Conservation (phyloP, 64 coral and sea anemone species). For the Trachythela sp. region DNA sequence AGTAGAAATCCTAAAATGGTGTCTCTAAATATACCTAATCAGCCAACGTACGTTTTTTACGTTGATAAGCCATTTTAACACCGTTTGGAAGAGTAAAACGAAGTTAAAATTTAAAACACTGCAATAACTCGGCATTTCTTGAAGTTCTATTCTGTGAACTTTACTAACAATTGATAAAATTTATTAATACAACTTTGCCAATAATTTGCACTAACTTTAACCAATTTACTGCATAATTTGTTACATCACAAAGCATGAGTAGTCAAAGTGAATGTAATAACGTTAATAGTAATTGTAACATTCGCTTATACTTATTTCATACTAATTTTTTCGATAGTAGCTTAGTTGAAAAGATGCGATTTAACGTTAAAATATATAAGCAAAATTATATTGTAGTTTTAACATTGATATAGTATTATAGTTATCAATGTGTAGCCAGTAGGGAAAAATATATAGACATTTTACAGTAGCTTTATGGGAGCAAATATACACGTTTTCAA, state of each 20-base stretch:
- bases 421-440: background rate
- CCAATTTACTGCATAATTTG: background rate
- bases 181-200: no score
- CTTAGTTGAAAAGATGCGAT: background rate
- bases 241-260: no score
- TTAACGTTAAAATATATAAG: background rate
- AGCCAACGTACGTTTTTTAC: no score
- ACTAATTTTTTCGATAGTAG: background rate
- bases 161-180: background rate
- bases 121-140: background rate
- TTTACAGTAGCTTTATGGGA: background rate
- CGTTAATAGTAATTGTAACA: no score
- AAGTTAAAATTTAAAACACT: background rate
- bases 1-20: no score
- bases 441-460: background rate
- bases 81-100: no score
- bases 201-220: background rate
- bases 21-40: no score
- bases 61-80: no score
- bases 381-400: background rate
- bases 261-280: no score
- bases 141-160: constrained; percentile 15
- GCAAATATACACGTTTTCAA: background rate
- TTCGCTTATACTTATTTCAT: no score
- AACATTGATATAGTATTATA: background rate